These are phyloP conservation scores for Aplocera efformata DNA, from an alignment of 2,888 invertebrate genomes.

Conservation along the genomic window DNA sequence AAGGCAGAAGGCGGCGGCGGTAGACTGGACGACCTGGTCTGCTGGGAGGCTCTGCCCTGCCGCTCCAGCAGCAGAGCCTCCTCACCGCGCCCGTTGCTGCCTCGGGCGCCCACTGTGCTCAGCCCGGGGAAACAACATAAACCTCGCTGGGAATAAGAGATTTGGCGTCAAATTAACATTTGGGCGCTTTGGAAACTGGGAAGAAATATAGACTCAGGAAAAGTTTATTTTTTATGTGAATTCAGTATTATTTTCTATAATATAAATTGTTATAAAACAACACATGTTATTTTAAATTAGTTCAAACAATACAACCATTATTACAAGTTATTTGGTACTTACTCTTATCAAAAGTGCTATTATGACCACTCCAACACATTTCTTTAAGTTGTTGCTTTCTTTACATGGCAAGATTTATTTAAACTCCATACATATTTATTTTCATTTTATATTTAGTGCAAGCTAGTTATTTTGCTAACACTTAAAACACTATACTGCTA, in stretches of 20 bases:
- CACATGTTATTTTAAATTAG: conserved; percentile 11
- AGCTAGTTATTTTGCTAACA: conserved; percentile 10
- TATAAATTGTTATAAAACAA: conserved; percentile 11
- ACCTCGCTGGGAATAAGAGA: conserved; percentile 83
- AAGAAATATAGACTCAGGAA: too few species aligned
- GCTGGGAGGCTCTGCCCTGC: conserved; percentile 88
- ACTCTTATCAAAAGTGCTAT: conserved; percentile 2
- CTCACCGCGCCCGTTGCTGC: conserved; percentile 79
- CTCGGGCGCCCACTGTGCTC: conserved; percentile 64
- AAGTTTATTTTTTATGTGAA: too few species aligned
- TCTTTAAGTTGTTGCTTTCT: too few species aligned
- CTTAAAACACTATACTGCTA: conserved; percentile 15
- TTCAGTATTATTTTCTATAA: too few species aligned
- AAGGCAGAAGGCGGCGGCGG: conserved; percentile 86
- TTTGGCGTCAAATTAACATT: too few species aligned
- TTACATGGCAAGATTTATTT: too few species aligned
- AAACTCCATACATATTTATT: too few species aligned
- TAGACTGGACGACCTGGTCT: conserved; percentile 84
- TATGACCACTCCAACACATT: background rate
- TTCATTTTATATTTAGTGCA: too few species aligned
- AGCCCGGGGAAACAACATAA: conserved; percentile 89
- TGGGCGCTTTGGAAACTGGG: too few species aligned
- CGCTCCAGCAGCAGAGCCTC: conserved; percentile 88
- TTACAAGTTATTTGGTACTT: conserved; percentile 11
- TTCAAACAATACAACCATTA: conserved; percentile 7